Percentiles rank a stretch among this genome's conserved stretches.
phyloP scores from a whole-genome alignment of 2,888 invertebrate species.

The Cybosia mesomella region DNA sequence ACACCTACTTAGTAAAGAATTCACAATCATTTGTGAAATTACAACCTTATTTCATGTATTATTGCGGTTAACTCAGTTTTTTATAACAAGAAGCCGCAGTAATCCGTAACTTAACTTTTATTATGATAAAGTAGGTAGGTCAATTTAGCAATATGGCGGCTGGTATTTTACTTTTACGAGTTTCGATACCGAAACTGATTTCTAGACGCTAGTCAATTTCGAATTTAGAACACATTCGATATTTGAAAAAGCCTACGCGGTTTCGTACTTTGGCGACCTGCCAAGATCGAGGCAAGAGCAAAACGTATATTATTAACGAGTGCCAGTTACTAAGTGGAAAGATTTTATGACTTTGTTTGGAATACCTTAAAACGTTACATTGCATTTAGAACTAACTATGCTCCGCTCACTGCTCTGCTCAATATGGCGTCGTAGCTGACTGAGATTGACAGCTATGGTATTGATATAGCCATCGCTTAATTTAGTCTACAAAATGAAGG shows the following conservation, averaged over 20 bases:
- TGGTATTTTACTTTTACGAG: constrained; percentile 41
- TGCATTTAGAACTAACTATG: constrained; percentile 11
- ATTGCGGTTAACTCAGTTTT: constrained; percentile 44
- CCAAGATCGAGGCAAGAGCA: constrained; percentile 61
- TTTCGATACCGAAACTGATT: constrained; percentile 38
- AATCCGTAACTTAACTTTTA: constrained; percentile 45
- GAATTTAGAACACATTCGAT: constrained; percentile 60
- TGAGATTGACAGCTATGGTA: too few species aligned
- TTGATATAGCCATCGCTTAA: too few species aligned
- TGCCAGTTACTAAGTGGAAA: not conserved
- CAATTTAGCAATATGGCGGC: constrained; percentile 44
- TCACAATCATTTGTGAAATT: constrained; percentile 38
- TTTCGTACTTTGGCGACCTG: constrained; percentile 57
- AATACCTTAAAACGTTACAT: not conserved
- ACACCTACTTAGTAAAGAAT: constrained; percentile 20
- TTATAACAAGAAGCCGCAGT: constrained; percentile 34
- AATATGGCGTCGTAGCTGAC: too few species aligned
- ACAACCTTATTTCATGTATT: constrained; percentile 41
- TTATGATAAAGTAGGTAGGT: constrained; percentile 41
- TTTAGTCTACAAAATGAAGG: too few species aligned
- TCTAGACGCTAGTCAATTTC: constrained; percentile 40
- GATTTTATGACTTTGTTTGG: not conserved
- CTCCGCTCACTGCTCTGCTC: too few species aligned
- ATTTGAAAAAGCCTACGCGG: constrained; percentile 61
- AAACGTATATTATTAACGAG: constrained; percentile 48